Evolutionary conservation across 2,797 vertebrate genomes (phyloP), one percentile per base, ranked within the genome.

Genomic region (Hapalemur alaotrensis): DNA sequence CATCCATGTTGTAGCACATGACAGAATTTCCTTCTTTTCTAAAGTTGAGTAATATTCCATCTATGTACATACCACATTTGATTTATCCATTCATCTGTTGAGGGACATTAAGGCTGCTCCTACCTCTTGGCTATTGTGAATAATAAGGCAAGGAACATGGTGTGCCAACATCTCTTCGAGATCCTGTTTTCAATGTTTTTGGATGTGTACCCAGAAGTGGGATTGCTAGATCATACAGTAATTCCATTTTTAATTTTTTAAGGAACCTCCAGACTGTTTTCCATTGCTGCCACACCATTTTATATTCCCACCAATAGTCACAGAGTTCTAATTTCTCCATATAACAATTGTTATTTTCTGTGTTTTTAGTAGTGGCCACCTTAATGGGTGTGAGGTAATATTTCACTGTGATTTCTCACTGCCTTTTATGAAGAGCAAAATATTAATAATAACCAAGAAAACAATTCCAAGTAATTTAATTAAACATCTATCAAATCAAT

Each of bases 361-460:
- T 15, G 20, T 63, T 91, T 75, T 52, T 25, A 5, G 12, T 20
- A 32, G 32, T 59, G 57, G 4, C n/a, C 17, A 41, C 69, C 32
- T 25, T 87, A 50, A 50, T 1, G 2, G 20, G 54, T 7, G 1
- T 32, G 38, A 69, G 13, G 4, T 43, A 20, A 69, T 43, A 63
- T 43, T 67, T 83, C 84, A 67, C 18, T 86, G 41, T 61, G 43
- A 28, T 69, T 89, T 75, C 38, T 89, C 76, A 67, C 12, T 50
- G 50, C 14, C 83, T 59, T 90, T 87, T 61, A 35, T 43, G 59
- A 78, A 91, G 83, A 73, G 43, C 13, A 73, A 94, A 88, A 57
- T 23, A 88, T 65, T 50, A 96, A 84, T 23, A 88, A 78, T 50
- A 96, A 84, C 46, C 35, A 89, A 78, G 63, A 30, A 88, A 95